A percentile compares a stretch with the other conserved stretches of the same genome.
These are phyloP conservation scores for Eudyptes chrysolophus DNA, from an alignment of 2,113 vertebrate species.

Conservation along the genomic window DNA sequence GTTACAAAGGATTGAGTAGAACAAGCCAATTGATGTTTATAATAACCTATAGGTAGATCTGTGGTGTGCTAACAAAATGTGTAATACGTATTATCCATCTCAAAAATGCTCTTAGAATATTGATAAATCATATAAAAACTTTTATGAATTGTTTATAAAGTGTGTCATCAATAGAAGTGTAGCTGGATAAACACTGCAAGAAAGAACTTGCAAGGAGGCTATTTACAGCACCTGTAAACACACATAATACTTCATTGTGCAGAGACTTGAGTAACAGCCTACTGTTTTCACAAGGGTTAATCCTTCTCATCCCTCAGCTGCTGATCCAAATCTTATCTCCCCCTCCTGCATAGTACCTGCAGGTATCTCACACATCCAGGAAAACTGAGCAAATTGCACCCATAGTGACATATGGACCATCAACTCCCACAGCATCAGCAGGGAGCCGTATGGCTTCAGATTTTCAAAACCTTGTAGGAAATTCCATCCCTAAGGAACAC, in stretches of 20 bases:
- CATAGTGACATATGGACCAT: neutral
- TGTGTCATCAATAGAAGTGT: neutral
- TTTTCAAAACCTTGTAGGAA: neutral
- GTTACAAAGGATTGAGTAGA: neutral
- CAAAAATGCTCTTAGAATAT: neutral
- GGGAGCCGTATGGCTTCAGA: neutral
- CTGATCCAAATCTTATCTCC: neutral
- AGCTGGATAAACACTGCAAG: neutral
- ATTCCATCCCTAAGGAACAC: neutral
- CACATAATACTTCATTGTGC: neutral
- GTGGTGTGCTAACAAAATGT: neutral
- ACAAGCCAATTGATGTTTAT: neutral
- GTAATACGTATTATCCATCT: neutral
- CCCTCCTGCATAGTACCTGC: neutral
- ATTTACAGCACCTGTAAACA: neutral
- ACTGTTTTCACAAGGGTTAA: neutral
- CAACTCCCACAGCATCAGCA: neutral
- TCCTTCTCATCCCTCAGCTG: neutral
- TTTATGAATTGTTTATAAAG: neutral
- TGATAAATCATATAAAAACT: neutral
- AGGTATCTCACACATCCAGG: neutral
- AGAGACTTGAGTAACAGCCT: neutral
- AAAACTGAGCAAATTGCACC: neutral
- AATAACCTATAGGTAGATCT: neutral
- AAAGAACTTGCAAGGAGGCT: neutral